Evolutionary conservation across 1,140 invertebrate genomes (phyloP).

Genomic region (Calephelis virginiensis): DNA sequence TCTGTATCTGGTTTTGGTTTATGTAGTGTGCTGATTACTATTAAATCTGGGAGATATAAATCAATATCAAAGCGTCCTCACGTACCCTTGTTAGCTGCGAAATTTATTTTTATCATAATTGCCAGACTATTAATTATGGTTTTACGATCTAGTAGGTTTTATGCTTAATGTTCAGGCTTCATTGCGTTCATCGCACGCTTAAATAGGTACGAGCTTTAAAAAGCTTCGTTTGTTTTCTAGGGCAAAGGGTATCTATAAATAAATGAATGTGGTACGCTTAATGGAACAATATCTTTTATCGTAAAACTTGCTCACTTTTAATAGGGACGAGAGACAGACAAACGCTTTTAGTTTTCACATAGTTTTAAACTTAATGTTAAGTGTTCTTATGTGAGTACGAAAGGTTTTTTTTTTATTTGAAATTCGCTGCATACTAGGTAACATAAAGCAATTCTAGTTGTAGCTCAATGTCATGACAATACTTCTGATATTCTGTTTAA

Average conservation of each 20-base stretch:
- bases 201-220: conserved; percentile 58
- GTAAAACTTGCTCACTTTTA: conserved; percentile 19
- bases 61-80: conserved; percentile 40
- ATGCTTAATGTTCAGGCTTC: conserved; percentile 45
- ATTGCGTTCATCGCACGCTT: conserved; percentile 55
- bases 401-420: no score
- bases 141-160: conserved; percentile 22
- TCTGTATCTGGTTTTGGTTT: no score
- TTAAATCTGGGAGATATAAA: conserved; percentile 35
- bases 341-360: not conserved
- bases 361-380: not conserved
- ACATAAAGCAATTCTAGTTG: no score
- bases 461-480: no score
- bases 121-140: conserved; percentile 18
- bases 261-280: conserved; percentile 65
- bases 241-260: conserved; percentile 68
- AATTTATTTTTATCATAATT: conserved; percentile 12
- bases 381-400: no score
- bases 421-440: no score
- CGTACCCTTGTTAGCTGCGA: conserved; percentile 21
- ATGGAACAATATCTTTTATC: conserved; percentile 39
- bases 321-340: not conserved
- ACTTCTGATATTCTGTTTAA: no score
- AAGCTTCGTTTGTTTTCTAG: conserved; percentile 70
- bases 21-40: conserved; percentile 15